Conservation (phyloP, 2,797 vertebrate genomes). For the Benthosema pterotum region DNA sequence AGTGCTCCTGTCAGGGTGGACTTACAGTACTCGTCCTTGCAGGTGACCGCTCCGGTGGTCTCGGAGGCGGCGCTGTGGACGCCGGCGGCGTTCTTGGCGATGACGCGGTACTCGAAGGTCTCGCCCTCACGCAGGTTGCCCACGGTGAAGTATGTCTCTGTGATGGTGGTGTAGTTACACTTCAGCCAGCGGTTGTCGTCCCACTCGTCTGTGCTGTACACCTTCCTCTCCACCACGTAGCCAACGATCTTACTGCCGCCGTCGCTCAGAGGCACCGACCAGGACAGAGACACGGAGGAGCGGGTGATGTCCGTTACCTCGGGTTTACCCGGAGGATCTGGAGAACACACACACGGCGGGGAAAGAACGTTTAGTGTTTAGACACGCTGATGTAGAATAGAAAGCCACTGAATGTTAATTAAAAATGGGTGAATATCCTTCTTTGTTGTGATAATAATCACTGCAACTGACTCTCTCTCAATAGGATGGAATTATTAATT, state of each 20-base stretch:
- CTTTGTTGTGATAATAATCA: too few relatives aligned
- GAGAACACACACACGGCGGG: constrained; percentile 10
- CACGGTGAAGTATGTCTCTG: constrained; percentile 92
- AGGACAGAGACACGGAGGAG: constrained; percentile 90
- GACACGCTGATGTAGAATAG: too few relatives aligned
- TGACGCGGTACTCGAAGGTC: constrained; percentile 90
- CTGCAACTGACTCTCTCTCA: too few relatives aligned
- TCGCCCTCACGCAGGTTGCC: constrained; percentile 89
- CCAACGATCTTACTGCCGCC: constrained; percentile 95
- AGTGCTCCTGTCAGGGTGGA: too few relatives aligned
- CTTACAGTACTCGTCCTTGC: constrained; percentile 98
- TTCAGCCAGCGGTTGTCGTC: constrained; percentile 96
- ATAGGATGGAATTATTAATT: too few relatives aligned
- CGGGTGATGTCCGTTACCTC: constrained; percentile 94
- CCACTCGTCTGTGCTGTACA: constrained; percentile 84
- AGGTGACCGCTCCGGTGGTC: constrained; percentile 91
- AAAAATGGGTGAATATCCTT: too few relatives aligned
- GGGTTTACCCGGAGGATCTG: constrained; percentile 93
- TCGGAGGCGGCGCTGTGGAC: constrained; percentile 94
- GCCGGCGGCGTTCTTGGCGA: constrained; percentile 94
- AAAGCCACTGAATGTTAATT: too few relatives aligned
- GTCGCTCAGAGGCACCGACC: constrained; percentile 91
- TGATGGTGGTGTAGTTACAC: constrained; percentile 97
- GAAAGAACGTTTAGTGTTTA: too few relatives aligned
- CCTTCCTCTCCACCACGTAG: constrained; percentile 93